Conservation (phyloP, 30 jellyfish, hydroid and myxozoan genomes). For the Cassiopea andromeda region DNA sequence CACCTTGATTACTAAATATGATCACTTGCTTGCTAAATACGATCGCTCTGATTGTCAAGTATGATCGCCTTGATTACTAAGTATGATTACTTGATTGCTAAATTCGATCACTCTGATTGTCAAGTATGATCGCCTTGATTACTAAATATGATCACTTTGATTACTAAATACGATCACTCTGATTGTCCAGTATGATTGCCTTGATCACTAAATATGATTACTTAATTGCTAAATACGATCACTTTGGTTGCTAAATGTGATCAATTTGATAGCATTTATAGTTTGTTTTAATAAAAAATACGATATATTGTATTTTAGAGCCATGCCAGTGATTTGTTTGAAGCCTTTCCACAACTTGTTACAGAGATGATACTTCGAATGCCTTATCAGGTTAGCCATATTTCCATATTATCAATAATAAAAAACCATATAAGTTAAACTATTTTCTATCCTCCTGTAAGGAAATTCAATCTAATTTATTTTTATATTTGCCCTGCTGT, state of each 20-base stretch:
- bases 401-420: background rate
- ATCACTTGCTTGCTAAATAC: no score
- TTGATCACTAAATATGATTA: no score
- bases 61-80: no score
- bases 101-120: no score
- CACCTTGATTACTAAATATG: no score
- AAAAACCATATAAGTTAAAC: background rate
- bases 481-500: background rate
- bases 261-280: background rate
- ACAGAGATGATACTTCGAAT: constrained; percentile 93
- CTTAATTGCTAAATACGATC: no score
- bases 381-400: constrained; percentile 90
- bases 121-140: no score
- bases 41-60: no score
- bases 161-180: no score
- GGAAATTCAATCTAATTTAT: background rate
- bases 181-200: no score
- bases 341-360: constrained; percentile 94
- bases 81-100: no score
- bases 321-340: constrained; percentile 94
- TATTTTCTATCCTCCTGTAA: background rate
- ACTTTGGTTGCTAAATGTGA: background rate
- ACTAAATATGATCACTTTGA: no score
- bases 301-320: constrained; percentile 51
- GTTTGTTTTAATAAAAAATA: background rate